phyloP scores from a whole-genome alignment of 2,888 invertebrate genomes.

The Epirrhoe alternata region DNA sequence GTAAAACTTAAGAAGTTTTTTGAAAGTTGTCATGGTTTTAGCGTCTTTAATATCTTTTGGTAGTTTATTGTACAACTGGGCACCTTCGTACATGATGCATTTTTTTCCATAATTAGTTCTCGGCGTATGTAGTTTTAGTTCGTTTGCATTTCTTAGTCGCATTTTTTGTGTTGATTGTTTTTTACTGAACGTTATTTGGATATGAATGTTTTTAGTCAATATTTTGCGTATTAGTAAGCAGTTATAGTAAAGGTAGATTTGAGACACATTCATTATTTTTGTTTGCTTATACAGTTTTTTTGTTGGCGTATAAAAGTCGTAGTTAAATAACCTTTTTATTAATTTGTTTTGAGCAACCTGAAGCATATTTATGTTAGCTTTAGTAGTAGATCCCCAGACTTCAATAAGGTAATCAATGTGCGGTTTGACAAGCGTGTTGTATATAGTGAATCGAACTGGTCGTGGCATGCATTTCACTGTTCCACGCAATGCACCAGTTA shows the following conservation, averaged over 20 bases:
- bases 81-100: not conserved
- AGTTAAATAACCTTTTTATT: not conserved
- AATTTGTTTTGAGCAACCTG: not conserved
- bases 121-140: not conserved
- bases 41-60: not conserved
- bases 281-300: not conserved
- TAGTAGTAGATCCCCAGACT: not conserved
- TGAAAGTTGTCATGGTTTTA: not conserved
- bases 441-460: not conserved
- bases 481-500: not conserved
- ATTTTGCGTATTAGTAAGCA: not conserved
- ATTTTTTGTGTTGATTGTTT: not conserved
- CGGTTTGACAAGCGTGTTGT: not conserved
- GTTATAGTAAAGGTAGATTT: not conserved
- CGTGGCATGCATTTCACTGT: not conserved
- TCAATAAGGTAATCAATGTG: not conserved
- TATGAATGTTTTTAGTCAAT: not conserved
- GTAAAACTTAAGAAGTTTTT: not conserved
- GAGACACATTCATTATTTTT: not conserved
- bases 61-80: not conserved
- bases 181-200: not conserved
- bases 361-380: not conserved
- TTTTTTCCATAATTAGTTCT: not conserved
- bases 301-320: not conserved
- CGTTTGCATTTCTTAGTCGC: not conserved